Base-by-base conservation (phyloP, 2,888 invertebrate genomes). In the Bombyx huttoni region DNA sequence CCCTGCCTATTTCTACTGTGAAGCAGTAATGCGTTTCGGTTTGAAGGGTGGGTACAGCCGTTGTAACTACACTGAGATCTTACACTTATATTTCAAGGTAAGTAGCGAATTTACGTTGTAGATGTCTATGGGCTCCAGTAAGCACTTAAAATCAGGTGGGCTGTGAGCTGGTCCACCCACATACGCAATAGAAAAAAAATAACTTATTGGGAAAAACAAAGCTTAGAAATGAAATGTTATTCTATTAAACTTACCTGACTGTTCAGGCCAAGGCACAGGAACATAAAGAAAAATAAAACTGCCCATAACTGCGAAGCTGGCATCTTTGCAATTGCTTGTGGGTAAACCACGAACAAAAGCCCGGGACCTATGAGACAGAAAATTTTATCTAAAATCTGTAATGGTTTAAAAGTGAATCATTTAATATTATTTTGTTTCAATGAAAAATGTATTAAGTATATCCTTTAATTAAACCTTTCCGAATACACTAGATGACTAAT, bases 311-410 rank as follows among this genome's bases (percentile, higher is more conserved):
- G 95, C n/a, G 96, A 91, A 46, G 95, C 94, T 10, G 96, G 96
- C 96, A 97, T 96, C 87, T 96, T 95, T 34, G 95, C 94, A 82
- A 96, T 92, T n/a, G 95, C 96, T 89, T 96, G 95, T 3, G 96
- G 96, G 78, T 96, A 96, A 1, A 96, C 94, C n/a, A 96, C 95
- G 80, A 96, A 97, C 62, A 96, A 92, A 73, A 96, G 87, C 45
- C 96, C 96, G 34, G 96, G 96, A 73, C 96, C 94, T 93, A 80
- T 59, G 82, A 80, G 51, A 12, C 56, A 35, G 52, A 24, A 14
- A 46, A 7, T 46, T 50, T 51, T 34, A 35, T 46, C 14, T 54
- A 54, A 51, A 24, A 24, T 24, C 24, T 24, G 2, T 24, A 24
- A 24, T 24, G 24, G 24, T 3, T 2, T 24, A 40, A 13, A 51